Percentiles rank a stretch among this genome's conserved stretches.
phyloP scores from a whole-genome alignment of 1,140 invertebrate species.

The Cydia pomonella region DNA sequence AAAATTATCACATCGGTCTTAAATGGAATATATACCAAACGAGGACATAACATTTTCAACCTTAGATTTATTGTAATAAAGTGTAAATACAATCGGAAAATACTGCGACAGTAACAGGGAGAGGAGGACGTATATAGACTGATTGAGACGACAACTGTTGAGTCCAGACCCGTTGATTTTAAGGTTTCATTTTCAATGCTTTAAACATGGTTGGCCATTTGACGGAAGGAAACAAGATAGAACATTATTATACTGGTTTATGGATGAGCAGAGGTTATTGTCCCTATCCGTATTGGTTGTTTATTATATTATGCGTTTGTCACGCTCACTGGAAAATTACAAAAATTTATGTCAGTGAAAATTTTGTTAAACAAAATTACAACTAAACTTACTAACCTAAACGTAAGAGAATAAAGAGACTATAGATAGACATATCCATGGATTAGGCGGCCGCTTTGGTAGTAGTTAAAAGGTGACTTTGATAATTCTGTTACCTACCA shows the following conservation, averaged over 20 bases:
- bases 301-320: conserved; percentile 34
- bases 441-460: too few relatives aligned
- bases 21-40: not conserved
- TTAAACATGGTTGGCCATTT: not conserved
- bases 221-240: conserved; percentile 48
- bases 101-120: not conserved
- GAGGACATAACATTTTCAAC: not conserved
- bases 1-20: conserved; percentile 30
- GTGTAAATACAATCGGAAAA: not conserved
- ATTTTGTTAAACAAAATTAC: not conserved
- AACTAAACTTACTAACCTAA: not conserved
- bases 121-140: not conserved
- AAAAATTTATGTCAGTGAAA: not conserved
- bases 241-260: conserved; percentile 51
- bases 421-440: too few relatives aligned
- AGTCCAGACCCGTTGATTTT: not conserved
- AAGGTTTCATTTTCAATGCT: not conserved
- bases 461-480: too few relatives aligned
- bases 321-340: conserved; percentile 12
- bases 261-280: conserved; percentile 47
- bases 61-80: not conserved
- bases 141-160: not conserved
- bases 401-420: not conserved
- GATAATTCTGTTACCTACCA: too few relatives aligned
- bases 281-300: conserved; percentile 39